Base-by-base conservation (phyloP, 2,888 invertebrate species). In the Apotomis turbidana region DNA sequence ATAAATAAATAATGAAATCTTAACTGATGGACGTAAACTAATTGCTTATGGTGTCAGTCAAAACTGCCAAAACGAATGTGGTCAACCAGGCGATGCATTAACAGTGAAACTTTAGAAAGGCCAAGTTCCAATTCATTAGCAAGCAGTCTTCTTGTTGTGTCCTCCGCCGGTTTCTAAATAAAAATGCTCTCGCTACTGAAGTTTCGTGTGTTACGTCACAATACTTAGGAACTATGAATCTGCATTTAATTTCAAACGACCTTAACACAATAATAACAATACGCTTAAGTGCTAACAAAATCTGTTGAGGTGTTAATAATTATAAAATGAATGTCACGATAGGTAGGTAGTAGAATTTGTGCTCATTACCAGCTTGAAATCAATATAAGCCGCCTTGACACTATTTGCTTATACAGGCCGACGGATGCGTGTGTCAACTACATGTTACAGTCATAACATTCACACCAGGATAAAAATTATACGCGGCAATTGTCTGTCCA, bases 321-420 rank as follows among this genome's bases (percentile, higher is more conserved):
- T 68, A 69, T 61, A 61, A 78, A 80, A 75, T 77, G 72, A 79
- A 78, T 80, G 75, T 77, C 76, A 78, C 72, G 74, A 80, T 80
- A 67, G 66, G 62, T 58, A 69, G 70, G 52, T 68, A 27, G 60
- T 68, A 63, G 59, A 76, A 82, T 84, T 82, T 84, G 85, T 85
- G 80, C 87, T 88, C 85, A 87, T 88, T 89, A 85, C 84, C 82
- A 86, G 84, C 81, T 85, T 87, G 88, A 87, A 90, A 90, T 90
- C 89, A 86, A 89, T 90, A 88, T 87, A 87, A 85, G 85, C 81
- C 81, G 82, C 90, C 90, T 90, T 90, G 90, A 89, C 90, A 90
- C 89, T 90, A 85, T 90, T 90, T 86, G 84, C 84, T 87, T 87
- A 87, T 84, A 86, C 87, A 87, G 83, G 80, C 82, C 84, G 81